A percentile compares a stretch with the other conserved stretches of the same genome.
Evolutionary conservation across 1,140 invertebrate genomes (phyloP).

Genomic region (Drosophila kurseongensis): DNA sequence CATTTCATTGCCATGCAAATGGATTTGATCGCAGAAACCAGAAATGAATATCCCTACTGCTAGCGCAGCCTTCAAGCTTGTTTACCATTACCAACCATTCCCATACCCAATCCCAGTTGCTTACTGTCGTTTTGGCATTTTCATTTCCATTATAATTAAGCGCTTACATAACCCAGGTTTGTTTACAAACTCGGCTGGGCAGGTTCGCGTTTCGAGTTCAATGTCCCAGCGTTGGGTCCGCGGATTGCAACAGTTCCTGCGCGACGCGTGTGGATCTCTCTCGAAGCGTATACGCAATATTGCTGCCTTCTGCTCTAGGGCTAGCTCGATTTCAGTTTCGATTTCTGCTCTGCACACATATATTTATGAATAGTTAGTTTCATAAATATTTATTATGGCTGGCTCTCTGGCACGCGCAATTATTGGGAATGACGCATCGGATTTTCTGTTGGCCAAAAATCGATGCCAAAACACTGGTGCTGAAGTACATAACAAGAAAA

Average conservation of each 20-base stretch:
- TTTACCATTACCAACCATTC: slow-evolving; percentile 12
- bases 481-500: slow-evolving; percentile 76
- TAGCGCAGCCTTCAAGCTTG: slow-evolving; percentile 31
- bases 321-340: slow-evolving; percentile 19
- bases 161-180: slow-evolving; percentile 74
- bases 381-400: slow-evolving; percentile 62
- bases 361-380: slow-evolving; percentile 61
- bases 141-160: slow-evolving; percentile 81
- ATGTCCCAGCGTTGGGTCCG: slow-evolving; percentile 62
- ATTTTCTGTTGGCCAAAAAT: slow-evolving; percentile 58
- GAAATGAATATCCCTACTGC: slow-evolving; percentile 24
- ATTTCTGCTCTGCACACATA: slow-evolving; percentile 15
- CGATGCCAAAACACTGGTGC: slow-evolving; percentile 59
- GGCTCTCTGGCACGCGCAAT: slow-evolving; percentile 66
- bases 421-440: slow-evolving; percentile 77
- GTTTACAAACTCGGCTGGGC: slow-evolving; percentile 67
- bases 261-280: slow-evolving; percentile 70
- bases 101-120: slow-evolving; percentile 20
- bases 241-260: slow-evolving; percentile 76
- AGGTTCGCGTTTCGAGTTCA: slow-evolving; percentile 77
- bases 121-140: slow-evolving; percentile 61
- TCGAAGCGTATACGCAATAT: slow-evolving; percentile 57
- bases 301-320: slow-evolving; percentile 12
- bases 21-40: slow-evolving; percentile 20
- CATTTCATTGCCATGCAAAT: slow-evolving; percentile 49